phyloP scores from a whole-genome alignment of 2,888 invertebrate genomes.

The Erebia epiphron region DNA sequence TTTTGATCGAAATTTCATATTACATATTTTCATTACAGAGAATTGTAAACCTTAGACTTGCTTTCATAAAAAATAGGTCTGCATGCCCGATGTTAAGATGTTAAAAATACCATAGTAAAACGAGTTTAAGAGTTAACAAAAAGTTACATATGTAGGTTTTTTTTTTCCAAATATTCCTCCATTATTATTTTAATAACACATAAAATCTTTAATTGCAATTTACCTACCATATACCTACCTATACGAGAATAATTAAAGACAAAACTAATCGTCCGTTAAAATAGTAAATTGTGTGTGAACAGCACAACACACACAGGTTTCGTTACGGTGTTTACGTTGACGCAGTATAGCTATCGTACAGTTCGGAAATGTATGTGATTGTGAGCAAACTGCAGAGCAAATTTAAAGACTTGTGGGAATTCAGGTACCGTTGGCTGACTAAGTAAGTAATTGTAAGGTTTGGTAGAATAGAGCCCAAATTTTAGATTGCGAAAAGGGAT shows the following conservation, averaged over 20 bases:
- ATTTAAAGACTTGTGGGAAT: not conserved
- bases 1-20: too few species aligned
- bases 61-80: too few species aligned
- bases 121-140: not conserved
- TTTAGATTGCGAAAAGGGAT: too few species aligned
- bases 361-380: not conserved
- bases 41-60: too few species aligned
- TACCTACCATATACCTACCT: constrained; percentile 3
- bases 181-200: constrained; percentile 23
- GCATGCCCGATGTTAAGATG: not conserved
- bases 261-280: constrained; percentile 17
- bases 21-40: too few species aligned
- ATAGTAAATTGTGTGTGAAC: constrained; percentile 47
- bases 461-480: too few species aligned
- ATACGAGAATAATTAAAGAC: constrained; percentile 19
- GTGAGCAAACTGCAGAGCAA: not conserved
- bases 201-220: constrained; percentile 30
- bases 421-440: too few species aligned
- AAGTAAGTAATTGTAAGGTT: too few species aligned
- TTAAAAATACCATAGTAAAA: not conserved
- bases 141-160: not conserved
- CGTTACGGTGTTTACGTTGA: constrained; percentile 59
- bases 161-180: constrained; percentile 3
- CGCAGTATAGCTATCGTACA: constrained; percentile 31
- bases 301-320: constrained; percentile 55